Conservation (phyloP, 2,113 vertebrate species). For the Lepidothrix coronata region DNA sequence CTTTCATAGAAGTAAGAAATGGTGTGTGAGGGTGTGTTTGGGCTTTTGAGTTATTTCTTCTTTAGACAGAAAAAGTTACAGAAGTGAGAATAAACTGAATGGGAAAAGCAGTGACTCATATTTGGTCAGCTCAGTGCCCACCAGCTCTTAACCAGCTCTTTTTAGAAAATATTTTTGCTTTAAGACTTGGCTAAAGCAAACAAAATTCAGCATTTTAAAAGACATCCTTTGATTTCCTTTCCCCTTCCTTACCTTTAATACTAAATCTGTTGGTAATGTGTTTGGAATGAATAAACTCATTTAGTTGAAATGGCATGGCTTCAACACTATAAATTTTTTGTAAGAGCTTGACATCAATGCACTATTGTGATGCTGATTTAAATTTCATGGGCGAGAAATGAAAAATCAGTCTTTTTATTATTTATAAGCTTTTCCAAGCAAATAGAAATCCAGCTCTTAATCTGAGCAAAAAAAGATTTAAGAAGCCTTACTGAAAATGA, state of each 20-base stretch:
- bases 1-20: not conserved
- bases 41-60: not conserved
- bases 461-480: not conserved
- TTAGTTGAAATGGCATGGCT: constrained; percentile 49
- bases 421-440: constrained; percentile 17
- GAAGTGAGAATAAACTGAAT: constrained; percentile 22
- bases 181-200: constrained; percentile 31
- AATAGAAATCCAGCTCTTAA: not conserved
- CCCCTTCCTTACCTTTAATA: constrained; percentile 51
- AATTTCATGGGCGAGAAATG: constrained; percentile 47
- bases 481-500: not conserved
- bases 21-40: not conserved
- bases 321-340: constrained; percentile 48
- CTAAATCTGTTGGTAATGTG: constrained; percentile 13
- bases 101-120: constrained; percentile 15
- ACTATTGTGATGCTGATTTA: constrained; percentile 42
- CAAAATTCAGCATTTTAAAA: constrained; percentile 51
- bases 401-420: constrained; percentile 31
- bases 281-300: constrained; percentile 64
- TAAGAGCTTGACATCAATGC: constrained; percentile 37
- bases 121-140: constrained; percentile 10
- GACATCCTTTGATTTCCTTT: constrained; percentile 54
- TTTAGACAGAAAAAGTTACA: not conserved
- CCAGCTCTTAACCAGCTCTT: constrained; percentile 16
- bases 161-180: constrained; percentile 45